Percentiles rank a stretch among this genome's conserved stretches.
Evolutionary conservation across 2,797 vertebrate species (phyloP).

Genomic region (Diglossa cyanea): DNA sequence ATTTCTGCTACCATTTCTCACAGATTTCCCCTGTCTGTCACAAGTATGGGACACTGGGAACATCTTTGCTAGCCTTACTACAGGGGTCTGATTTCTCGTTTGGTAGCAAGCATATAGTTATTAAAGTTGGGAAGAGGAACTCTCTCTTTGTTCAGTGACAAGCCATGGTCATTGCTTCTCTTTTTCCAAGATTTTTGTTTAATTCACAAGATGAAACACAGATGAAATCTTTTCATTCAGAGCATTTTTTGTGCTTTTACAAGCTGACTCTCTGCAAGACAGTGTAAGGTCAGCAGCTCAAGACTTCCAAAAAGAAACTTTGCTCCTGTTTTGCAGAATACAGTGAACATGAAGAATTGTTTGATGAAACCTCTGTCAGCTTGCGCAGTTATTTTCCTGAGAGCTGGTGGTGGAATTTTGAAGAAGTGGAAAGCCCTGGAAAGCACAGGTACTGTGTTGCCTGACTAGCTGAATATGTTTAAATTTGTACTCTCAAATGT

Average conservation of each 20-base stretch:
- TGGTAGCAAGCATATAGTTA: neutral
- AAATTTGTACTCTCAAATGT: neutral
- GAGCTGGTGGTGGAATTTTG: conserved; percentile 73
- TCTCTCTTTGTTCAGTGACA: neutral
- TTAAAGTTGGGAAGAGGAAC: neutral
- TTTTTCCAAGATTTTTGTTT: neutral
- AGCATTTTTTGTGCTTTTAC: neutral
- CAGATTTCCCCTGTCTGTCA: neutral
- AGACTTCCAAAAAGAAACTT: neutral
- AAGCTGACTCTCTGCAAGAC: neutral
- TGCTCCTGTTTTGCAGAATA: neutral
- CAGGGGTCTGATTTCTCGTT: neutral
- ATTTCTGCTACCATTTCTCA: neutral
- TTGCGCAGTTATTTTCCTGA: conserved; percentile 74
- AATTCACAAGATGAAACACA: neutral
- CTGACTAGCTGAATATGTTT: neutral
- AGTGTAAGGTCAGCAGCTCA: neutral
- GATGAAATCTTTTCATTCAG: neutral
- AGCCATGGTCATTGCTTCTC: neutral
- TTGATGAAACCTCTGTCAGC: conserved; percentile 51
- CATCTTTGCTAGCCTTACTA: neutral
- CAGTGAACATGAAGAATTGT: neutral
- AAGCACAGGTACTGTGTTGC: conserved; percentile 48
- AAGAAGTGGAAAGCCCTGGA: conserved; percentile 36
- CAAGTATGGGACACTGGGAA: neutral